Evolutionary conservation across 2,797 vertebrate genomes (phyloP).

Genomic region (Eospalax fontanierii): DNA sequence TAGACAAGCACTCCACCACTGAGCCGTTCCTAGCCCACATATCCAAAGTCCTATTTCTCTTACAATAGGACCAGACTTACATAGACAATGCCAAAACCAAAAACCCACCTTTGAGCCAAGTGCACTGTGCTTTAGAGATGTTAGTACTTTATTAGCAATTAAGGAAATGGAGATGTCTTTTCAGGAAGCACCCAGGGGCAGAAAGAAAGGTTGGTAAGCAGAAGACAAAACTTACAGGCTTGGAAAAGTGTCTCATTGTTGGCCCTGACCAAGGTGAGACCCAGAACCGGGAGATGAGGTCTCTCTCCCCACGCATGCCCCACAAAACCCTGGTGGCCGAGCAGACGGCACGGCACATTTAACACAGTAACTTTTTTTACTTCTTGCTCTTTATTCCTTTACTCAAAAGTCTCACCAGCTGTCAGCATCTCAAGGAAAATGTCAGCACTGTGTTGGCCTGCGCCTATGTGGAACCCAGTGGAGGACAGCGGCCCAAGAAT

Average conservation of each 20-base stretch:
- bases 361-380: constrained; percentile 76
- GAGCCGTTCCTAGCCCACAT: not conserved
- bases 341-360: constrained; percentile 81
- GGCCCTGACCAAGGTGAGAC: not conserved
- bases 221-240: not conserved
- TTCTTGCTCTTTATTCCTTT: constrained; percentile 84
- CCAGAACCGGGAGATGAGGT: constrained; percentile 42
- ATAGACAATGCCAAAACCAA: not conserved
- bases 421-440: constrained; percentile 81
- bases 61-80: not conserved
- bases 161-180: not conserved
- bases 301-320: constrained; percentile 51
- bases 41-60: not conserved
- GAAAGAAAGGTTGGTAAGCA: not conserved
- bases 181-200: not conserved
- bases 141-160: not conserved
- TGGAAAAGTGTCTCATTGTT: not conserved
- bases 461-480: constrained; percentile 1
- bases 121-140: not conserved
- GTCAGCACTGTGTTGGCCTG: constrained; percentile 75
- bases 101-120: not conserved
- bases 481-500: not conserved
- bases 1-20: not conserved
- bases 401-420: constrained; percentile 85
- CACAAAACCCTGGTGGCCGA: constrained; percentile 60